Conservation (phyloP, 2,113 vertebrate species). For the Zeus faber region DNA sequence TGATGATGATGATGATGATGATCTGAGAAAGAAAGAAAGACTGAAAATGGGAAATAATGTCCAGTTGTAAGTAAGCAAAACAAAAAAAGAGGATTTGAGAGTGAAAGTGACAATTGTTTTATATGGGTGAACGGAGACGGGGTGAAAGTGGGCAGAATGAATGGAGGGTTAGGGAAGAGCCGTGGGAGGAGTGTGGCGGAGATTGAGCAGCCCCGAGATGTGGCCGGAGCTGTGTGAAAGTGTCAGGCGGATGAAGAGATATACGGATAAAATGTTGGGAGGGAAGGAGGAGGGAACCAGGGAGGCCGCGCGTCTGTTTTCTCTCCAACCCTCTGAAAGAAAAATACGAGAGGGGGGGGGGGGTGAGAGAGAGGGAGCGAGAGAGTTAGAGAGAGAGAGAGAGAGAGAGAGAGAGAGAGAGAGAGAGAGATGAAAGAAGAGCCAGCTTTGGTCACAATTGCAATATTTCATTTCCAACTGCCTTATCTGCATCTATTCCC, state of each 20-base stretch:
- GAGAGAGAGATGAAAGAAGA: slow-evolving; percentile 31
- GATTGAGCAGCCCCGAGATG: slow-evolving; percentile 15
- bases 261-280: slow-evolving; percentile 28
- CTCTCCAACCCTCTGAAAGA: slow-evolving; percentile 54
- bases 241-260: slow-evolving; percentile 15
- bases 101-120: slow-evolving; percentile 1
- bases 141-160: slow-evolving; percentile 7
- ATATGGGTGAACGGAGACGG: slow-evolving; percentile 1
- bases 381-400: slow-evolving; percentile 43
- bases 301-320: slow-evolving; percentile 46
- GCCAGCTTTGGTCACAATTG: slow-evolving; percentile 44
- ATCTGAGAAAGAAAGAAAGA: not conserved
- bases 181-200: not conserved
- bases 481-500: slow-evolving; percentile 45
- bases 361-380: slow-evolving; percentile 10
- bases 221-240: slow-evolving; percentile 26
- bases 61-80: not conserved
- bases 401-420: slow-evolving; percentile 38
- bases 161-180: not conserved
- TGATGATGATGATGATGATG: not conserved
- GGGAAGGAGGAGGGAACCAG: not conserved
- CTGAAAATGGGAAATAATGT: not conserved
- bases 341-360: slow-evolving; percentile 50
- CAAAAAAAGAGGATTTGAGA: not conserved
- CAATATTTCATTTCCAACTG: slow-evolving; percentile 54